Conservation (phyloP, 2,888 invertebrate species). For the Allolobophora icterica region DNA sequence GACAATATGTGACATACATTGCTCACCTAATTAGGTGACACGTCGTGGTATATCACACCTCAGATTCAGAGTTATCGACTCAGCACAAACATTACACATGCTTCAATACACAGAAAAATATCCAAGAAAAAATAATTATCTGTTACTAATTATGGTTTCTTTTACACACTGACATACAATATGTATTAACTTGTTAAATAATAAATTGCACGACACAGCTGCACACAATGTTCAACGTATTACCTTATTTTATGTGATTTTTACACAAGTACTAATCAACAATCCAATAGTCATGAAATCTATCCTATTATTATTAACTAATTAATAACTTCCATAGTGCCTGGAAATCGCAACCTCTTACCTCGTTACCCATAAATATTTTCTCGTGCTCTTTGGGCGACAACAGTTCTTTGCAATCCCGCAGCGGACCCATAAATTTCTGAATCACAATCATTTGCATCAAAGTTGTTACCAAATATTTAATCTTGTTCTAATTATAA, state of each 20-base stretch:
- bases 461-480: neutral
- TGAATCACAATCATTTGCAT: neutral
- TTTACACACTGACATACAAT: neutral
- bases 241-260: neutral
- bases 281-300: neutral
- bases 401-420: neutral
- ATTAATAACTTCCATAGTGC: too few species aligned
- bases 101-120: neutral
- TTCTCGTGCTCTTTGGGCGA: neutral
- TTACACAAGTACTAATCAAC: neutral
- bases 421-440: conserved; percentile 7
- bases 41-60: neutral
- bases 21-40: neutral
- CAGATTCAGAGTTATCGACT: neutral
- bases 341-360: neutral
- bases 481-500: neutral
- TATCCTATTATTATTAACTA: too few species aligned
- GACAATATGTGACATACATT: neutral
- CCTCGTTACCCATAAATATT: conserved; percentile 21
- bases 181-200: too few species aligned
- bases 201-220: too few species aligned
- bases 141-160: neutral
- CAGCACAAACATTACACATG: neutral
- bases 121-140: neutral
- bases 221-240: too few species aligned